Evolutionary conservation across 1,140 invertebrate species (phyloP).

Genomic region (Nasonia giraulti): DNA sequence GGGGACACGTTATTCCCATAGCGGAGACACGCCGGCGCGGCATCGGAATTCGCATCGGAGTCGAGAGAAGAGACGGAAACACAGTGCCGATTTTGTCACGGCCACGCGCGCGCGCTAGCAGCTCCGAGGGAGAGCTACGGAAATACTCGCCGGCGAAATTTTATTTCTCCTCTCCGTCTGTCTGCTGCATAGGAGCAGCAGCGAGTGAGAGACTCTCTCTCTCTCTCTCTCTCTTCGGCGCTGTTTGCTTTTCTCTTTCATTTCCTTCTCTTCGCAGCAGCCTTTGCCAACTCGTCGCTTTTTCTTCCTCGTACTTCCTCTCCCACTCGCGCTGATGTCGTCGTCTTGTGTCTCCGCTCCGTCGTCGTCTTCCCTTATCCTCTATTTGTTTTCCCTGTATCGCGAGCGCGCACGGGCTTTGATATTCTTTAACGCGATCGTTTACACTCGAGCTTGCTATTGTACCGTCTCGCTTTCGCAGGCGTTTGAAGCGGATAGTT

Average conservation of each 20-base stretch:
- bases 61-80: background rate
- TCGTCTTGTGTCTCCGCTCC: background rate
- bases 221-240: background rate
- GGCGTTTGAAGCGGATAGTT: background rate
- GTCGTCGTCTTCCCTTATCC: background rate
- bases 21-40: background rate
- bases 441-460: background rate
- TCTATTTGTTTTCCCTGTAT: background rate
- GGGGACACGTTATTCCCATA: too few relatives aligned
- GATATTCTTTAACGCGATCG: background rate
- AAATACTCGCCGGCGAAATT: constrained; percentile 31
- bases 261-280: constrained; percentile 5
- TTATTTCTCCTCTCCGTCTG: constrained; percentile 39
- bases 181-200: too few relatives aligned
- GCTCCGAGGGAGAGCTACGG: constrained; percentile 6
- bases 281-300: background rate
- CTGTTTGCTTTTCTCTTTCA: constrained; percentile 42
- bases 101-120: background rate
- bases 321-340: background rate
- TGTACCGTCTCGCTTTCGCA: background rate
- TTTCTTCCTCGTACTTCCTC: constrained; percentile 19
- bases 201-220: too few relatives aligned
- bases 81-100: constrained; percentile 27
- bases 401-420: background rate
- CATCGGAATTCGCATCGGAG: background rate